Conservation (phyloP, 2,888 invertebrate genomes). For the Escarpia spicata region DNA sequence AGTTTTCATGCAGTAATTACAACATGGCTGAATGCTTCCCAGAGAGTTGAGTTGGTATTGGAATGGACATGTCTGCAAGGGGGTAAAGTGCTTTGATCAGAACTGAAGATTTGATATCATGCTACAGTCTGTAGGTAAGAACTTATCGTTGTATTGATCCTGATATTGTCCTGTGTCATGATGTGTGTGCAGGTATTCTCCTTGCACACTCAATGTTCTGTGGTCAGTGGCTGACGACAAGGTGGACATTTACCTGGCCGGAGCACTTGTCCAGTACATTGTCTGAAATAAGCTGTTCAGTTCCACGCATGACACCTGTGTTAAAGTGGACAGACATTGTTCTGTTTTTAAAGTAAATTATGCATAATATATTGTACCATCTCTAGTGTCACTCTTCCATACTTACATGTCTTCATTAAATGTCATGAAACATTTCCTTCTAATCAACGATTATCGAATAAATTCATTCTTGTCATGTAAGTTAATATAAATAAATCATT, state of each 20-base stretch:
- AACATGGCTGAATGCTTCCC: no score
- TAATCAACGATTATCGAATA: neutral
- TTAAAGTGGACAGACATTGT: no score
- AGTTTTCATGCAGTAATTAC: no score
- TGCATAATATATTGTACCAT: neutral
- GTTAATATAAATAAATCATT: neutral
- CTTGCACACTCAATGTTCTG: slow-evolving; percentile 71
- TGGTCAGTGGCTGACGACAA: slow-evolving; percentile 75
- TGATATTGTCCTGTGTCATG: no score
- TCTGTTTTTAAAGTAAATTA: no score
- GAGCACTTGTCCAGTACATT: slow-evolving; percentile 75
- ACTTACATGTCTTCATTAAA: neutral
- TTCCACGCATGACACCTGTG: neutral
- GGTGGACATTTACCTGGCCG: slow-evolving; percentile 77
- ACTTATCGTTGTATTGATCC: no score
- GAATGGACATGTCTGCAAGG: no score
- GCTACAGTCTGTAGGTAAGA: no score
- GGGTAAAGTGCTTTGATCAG: no score
- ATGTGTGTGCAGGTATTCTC: slow-evolving; percentile 68
- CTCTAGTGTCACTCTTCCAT: neutral
- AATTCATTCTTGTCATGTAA: neutral
- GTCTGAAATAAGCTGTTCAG: slow-evolving; percentile 68
- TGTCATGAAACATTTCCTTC: neutral
- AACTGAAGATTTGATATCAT: no score
- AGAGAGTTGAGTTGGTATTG: no score